Evolutionary conservation across 92 coral and sea anemone genomes (phyloP).

Genomic region (Palythoa grandis): DNA sequence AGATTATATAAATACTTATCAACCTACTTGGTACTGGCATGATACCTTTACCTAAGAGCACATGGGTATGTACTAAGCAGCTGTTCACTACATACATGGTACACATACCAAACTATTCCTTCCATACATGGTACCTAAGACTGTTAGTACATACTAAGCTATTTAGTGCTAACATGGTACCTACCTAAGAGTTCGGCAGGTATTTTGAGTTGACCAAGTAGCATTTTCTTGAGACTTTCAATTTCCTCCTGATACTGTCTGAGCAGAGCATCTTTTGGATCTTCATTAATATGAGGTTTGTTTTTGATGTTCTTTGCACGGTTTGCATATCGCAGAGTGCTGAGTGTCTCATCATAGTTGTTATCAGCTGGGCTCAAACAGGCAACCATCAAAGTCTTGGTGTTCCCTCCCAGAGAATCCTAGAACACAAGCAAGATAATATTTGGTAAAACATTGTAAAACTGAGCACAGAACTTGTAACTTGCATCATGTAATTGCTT

Average conservation of each 20-base stretch:
- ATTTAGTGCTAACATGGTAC: background rate
- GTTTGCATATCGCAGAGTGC: conserved; percentile 96
- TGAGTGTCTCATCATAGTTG: conserved; percentile 95
- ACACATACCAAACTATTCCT: too few species aligned
- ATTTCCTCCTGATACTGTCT: conserved; percentile 91
- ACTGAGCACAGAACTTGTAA: too few species aligned
- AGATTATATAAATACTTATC: too few species aligned
- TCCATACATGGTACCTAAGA: too few species aligned
- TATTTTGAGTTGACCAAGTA: conserved; percentile 90
- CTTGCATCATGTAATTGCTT: background rate
- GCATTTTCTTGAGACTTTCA: conserved; percentile 85
- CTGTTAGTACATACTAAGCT: too few species aligned
- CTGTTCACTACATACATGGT: too few species aligned
- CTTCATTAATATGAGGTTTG: conserved; percentile 96
- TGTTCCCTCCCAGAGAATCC: conserved; percentile 97
- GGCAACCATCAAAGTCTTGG: conserved; percentile 97
- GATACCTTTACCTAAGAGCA: too few species aligned
- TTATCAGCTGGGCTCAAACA: conserved; percentile 98
- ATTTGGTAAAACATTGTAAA: background rate
- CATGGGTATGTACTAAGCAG: too few species aligned
- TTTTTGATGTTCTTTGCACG: conserved; percentile 97
- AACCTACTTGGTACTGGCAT: too few species aligned
- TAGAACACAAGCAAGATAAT: conserved; percentile 10
- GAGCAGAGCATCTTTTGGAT: conserved; percentile 95
- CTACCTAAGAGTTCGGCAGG: conserved; percentile 76